A percentile compares a stretch with the other conserved stretches of the same genome.
Evolutionary conservation across 2,888 invertebrate genomes (phyloP).

Genomic region (Nemotelus nigrinus): DNA sequence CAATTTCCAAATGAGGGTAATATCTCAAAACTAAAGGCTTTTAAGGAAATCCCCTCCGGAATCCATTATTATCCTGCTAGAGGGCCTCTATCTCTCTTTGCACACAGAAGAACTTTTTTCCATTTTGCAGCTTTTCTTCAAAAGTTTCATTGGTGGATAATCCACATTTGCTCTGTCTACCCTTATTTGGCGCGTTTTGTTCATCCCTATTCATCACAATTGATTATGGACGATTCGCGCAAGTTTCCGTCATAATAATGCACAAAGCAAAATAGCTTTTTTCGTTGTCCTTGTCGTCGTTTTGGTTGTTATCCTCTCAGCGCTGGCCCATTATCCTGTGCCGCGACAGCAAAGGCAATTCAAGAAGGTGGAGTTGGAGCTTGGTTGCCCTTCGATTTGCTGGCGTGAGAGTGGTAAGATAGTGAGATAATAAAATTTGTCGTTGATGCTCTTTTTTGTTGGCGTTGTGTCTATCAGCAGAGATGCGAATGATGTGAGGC

Average conservation of each 20-base stretch:
- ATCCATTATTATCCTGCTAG: constrained; percentile 36
- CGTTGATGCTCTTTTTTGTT: background rate
- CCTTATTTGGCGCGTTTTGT: too few relatives aligned
- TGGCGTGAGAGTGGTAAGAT: background rate
- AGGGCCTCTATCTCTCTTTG: background rate
- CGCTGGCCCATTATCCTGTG: background rate
- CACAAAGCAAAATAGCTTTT: background rate
- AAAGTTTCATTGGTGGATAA: background rate
- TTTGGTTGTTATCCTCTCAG: background rate
- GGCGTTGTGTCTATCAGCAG: background rate
- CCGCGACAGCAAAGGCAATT: background rate
- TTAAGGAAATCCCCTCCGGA: constrained; percentile 41
- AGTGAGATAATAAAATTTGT: constrained; percentile 26
- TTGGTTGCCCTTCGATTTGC: background rate
- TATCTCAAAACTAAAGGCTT: constrained; percentile 51
- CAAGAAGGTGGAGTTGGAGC: background rate
- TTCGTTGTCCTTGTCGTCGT: background rate
- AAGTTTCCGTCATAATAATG: background rate
- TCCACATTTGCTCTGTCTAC: too few relatives aligned
- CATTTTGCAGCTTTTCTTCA: background rate
- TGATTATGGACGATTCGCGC: background rate
- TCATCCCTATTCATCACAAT: too few relatives aligned
- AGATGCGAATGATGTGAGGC: background rate
- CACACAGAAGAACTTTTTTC: background rate
- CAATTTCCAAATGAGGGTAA: constrained; percentile 49